Evolutionary conservation across 2,888 invertebrate species (phyloP).

Genomic region (Salticus scenicus): DNA sequence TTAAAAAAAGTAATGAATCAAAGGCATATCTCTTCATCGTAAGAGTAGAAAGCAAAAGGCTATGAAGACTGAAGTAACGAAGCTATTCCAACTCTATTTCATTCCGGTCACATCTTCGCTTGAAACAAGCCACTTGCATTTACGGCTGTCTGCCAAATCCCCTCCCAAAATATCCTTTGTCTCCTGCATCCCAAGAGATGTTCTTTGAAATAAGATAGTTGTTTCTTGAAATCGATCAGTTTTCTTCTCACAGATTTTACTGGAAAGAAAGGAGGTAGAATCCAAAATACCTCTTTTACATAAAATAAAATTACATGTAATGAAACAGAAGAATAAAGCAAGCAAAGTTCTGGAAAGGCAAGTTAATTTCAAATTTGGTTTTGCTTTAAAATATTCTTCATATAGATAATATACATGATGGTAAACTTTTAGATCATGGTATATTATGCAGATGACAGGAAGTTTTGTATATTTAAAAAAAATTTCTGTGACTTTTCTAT

Average conservation of each 20-base stretch:
- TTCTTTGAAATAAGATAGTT: slow-evolving; percentile 63
- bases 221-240: slow-evolving; percentile 45
- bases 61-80: slow-evolving; percentile 43
- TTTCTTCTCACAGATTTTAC: slow-evolving; percentile 10
- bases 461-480: no score
- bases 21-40: slow-evolving; percentile 2
- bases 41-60: slow-evolving; percentile 14
- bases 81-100: slow-evolving; percentile 35
- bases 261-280: neutral
- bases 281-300: neutral
- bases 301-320: neutral
- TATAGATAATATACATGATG: no score
- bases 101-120: slow-evolving; percentile 57
- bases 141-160: slow-evolving; percentile 59
- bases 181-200: slow-evolving; percentile 53
- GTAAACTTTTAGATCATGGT: no score
- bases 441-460: no score
- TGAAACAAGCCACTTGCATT: slow-evolving; percentile 61
- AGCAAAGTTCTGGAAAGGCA: no score
- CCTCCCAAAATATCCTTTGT: slow-evolving; percentile 55
- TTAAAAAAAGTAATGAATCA: slow-evolving; percentile 55
- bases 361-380: no score
- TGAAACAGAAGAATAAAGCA: no score
- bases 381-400: no score
- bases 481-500: no score